These are phyloP conservation scores for Temnothorax rugatulus DNA, from an alignment of 2,888 invertebrate genomes.

Conservation along the genomic window DNA sequence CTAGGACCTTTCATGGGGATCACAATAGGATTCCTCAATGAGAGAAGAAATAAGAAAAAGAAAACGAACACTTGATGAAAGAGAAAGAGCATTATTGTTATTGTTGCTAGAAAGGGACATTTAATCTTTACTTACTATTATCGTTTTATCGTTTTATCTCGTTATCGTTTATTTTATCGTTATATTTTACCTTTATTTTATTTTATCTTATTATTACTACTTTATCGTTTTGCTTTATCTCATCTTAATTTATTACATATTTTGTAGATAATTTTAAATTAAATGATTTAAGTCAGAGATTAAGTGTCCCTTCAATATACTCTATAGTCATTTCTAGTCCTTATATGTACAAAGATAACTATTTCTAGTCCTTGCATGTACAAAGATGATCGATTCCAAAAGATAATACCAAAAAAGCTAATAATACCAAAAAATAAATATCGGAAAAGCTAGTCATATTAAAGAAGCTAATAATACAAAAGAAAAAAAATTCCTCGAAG, in stretches of 20 bases:
- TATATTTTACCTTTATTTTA: background rate
- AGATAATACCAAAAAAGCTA: background rate
- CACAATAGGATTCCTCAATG: background rate
- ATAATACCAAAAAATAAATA: background rate
- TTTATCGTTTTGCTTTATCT: background rate
- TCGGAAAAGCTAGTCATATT: background rate
- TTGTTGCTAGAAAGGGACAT: slow-evolving; percentile 14
- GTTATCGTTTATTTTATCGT: background rate
- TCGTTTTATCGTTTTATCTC: background rate
- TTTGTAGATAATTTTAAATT: background rate
- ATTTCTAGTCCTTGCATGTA: slow-evolving; percentile 22
- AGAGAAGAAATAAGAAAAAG: background rate
- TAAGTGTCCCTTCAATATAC: slow-evolving; percentile 5
- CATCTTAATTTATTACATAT: background rate
- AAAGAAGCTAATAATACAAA: background rate
- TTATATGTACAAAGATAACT: slow-evolving; percentile 9
- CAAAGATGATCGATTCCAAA: background rate
- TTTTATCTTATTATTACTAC: background rate
- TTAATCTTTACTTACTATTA: slow-evolving; percentile 32
- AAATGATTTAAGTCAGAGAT: background rate
- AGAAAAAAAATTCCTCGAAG: background rate
- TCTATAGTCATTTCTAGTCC: background rate
- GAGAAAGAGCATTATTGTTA: slow-evolving; percentile 33
- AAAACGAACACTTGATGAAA: background rate
- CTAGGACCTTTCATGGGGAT: background rate